These are phyloP conservation scores for Pseudomyrmex pallidus DNA, from an alignment of 1,140 invertebrate species.

Conservation along the genomic window DNA sequence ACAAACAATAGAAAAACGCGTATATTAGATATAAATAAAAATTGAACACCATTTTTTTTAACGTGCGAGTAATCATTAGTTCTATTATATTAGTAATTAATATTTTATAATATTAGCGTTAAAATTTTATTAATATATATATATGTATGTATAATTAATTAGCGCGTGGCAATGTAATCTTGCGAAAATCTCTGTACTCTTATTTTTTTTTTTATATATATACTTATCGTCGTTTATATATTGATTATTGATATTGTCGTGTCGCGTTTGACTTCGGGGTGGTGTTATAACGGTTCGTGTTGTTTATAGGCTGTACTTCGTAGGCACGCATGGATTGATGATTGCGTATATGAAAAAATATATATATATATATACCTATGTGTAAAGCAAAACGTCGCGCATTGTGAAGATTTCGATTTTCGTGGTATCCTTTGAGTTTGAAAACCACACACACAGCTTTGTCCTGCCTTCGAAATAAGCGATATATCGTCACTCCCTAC, in stretches of 20 bases:
- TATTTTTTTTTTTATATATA: neutral
- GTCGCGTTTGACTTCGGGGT: slow-evolving; percentile 27
- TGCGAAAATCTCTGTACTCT: neutral
- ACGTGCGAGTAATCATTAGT: too few relatives aligned
- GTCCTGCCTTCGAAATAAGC: slow-evolving; percentile 39
- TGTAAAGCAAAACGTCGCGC: slow-evolving; percentile 2
- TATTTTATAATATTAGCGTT: neutral
- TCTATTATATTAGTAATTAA: too few relatives aligned
- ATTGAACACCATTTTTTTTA: neutral
- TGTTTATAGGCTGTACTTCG: neutral
- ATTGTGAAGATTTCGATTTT: neutral
- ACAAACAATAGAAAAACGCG: neutral
- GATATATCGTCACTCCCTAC: too few relatives aligned
- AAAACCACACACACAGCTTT: slow-evolving; percentile 7
- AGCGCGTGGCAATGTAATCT: neutral
- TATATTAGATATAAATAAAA: too few relatives aligned
- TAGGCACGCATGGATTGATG: too few relatives aligned
- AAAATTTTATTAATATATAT: neutral
- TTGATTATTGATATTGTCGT: neutral
- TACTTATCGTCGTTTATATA: neutral
- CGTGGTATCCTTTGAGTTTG: slow-evolving; percentile 29
- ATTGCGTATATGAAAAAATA: too few relatives aligned
- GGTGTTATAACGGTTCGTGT: slow-evolving; percentile 15
- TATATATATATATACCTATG: too few relatives aligned
- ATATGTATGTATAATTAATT: neutral